Base-by-base conservation (phyloP, 2,888 invertebrate species). In the Paralinhomoeus sp. region DNA sequence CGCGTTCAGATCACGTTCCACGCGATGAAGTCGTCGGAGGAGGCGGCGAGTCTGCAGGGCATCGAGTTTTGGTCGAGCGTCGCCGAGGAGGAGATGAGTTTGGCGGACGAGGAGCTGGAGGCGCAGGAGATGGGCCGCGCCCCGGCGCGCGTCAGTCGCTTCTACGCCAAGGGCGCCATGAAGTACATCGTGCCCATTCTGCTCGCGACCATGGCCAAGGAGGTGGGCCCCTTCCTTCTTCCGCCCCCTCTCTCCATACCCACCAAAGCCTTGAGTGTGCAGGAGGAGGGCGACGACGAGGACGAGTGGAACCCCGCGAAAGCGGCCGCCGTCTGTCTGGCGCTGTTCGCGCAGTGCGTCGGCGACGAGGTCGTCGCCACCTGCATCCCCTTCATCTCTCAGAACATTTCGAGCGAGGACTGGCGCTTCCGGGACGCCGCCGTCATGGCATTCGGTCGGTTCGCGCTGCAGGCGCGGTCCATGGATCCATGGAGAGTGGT, bases 51-150 rank as follows among this genome's bases (percentile, higher is more conserved):
- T 2, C 51, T 59, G 40, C 59, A 93, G 71, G 97, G 97, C 52
- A 93, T 99, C 63, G 97, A 99, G 66, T 99, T 99, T 69, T 99
- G 99, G 97, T 93, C 91, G 3, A 93, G 89, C 57, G 91, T 97
- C 1, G 89, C 93, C 60, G 97, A 99, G 67, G 97, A 93, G 68
- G 97, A 99, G 68, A 84, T 91, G 33, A 91, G 91, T 67, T 70
- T 93, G 51, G 75, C 80, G 1, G 80, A 89, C 62, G 89, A 91
- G 66, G 82, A 81, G 7, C 27, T 54, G 3, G 42, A 67, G 68
- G 91, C 93, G 15, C 73, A 74, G 35, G 93, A 93, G 64, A 76
- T 77, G 56, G 81, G 93, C n/a, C 73, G 82, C 49, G 80, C 87
- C n/a, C 93, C 93, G 21, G 74, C 77, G 22, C 73, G 85, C 61